Percentiles rank a stretch among this genome's conserved stretches.
Evolutionary conservation across 1,140 invertebrate genomes (phyloP).

Genomic region (Plodia interpunctella): DNA sequence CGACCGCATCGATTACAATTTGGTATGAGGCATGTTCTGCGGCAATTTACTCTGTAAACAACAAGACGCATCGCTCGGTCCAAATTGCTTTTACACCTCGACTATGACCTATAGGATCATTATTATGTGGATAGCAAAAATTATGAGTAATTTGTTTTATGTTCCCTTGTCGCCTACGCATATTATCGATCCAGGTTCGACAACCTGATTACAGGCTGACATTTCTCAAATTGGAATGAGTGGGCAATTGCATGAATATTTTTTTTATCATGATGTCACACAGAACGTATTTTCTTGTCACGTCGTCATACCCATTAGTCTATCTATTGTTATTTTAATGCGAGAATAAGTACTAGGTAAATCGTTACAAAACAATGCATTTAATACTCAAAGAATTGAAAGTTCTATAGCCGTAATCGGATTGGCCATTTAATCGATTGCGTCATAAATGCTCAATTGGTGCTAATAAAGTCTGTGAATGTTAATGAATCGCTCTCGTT

Average conservation of each 20-base stretch:
- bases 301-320: no score
- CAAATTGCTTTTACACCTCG: constrained; percentile 7
- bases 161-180: neutral
- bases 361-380: no score
- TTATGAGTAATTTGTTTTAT: constrained; percentile 6
- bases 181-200: neutral
- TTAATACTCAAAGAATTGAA: neutral
- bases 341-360: no score
- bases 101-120: constrained; percentile 2
- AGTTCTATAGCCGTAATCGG: neutral
- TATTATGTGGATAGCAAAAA: constrained; percentile 1
- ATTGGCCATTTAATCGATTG: neutral
- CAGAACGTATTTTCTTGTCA: neutral
- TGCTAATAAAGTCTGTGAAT: constrained; percentile 70
- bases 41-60: constrained; percentile 14
- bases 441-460: constrained; percentile 33
- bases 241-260: neutral
- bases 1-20: constrained; percentile 14
- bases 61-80: constrained; percentile 3
- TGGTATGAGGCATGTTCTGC: constrained; percentile 1
- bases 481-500: constrained; percentile 66
- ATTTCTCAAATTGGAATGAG: neutral
- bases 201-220: neutral
- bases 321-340: no score
- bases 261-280: neutral